Percentiles rank a stretch among this genome's conserved stretches.
phyloP scores from a whole-genome alignment of 1,140 invertebrate genomes.

The Listronotus oregonensis region DNA sequence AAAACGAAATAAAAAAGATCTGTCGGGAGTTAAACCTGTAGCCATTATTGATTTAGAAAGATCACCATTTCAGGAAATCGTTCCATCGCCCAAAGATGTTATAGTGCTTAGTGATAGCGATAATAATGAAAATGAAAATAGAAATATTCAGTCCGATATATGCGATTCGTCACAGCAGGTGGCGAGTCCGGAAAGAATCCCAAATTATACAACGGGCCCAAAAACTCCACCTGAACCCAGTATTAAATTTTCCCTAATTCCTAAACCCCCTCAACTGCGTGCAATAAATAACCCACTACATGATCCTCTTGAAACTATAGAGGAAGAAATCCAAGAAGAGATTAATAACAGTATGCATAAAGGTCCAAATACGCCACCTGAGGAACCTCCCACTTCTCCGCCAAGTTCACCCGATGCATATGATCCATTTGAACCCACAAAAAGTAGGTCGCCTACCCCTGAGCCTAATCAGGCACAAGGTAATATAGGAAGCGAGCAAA shows the following conservation, averaged over 20 bases:
- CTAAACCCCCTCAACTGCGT: conserved; percentile 64
- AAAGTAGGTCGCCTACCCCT: conserved; percentile 69
- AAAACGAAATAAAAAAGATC: conserved; percentile 46
- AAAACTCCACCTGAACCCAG: conserved; percentile 77
- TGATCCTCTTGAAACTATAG: conserved; percentile 59
- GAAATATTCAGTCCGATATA: conserved; percentile 30
- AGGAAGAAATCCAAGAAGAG: conserved; percentile 58
- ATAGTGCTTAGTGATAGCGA: conserved; percentile 84
- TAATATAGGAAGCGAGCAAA: conserved; percentile 19
- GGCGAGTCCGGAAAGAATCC: conserved; percentile 46
- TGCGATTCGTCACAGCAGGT: conserved; percentile 51
- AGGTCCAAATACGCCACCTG: conserved; percentile 69
- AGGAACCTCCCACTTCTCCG: conserved; percentile 66
- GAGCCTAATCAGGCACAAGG: conserved; percentile 53
- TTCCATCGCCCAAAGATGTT: conserved; percentile 76
- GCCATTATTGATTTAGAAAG: conserved; percentile 82
- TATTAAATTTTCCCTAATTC: conserved; percentile 69
- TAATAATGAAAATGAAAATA: conserved; percentile 60
- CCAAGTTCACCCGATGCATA: conserved; percentile 76
- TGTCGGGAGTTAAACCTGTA: conserved; percentile 70
- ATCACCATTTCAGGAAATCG: conserved; percentile 81
- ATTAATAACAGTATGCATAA: conserved; percentile 51
- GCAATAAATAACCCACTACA: conserved; percentile 67
- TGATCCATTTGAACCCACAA: conserved; percentile 87
- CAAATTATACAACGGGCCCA: conserved; percentile 61